Evolutionary conservation across 2,888 invertebrate species (phyloP), one percentile per base, ranked within the genome.

Genomic region (Gastracanthus pulcherrimus): DNA sequence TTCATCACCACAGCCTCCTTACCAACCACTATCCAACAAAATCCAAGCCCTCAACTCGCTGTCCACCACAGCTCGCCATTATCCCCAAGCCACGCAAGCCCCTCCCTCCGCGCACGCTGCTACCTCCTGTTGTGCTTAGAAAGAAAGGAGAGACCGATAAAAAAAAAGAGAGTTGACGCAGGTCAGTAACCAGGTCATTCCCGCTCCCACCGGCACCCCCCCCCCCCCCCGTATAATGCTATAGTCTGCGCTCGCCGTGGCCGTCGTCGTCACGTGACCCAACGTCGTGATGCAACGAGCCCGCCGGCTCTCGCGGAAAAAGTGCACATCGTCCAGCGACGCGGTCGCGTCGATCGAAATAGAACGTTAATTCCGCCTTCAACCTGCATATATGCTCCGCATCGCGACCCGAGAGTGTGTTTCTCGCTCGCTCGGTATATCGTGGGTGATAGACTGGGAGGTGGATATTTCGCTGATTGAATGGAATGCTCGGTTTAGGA

Each of bases 121-220:
- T 45, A 45, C n/a, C 45, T 13, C 41, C 62, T 67, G 55, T 70
- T 64, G 64, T 67, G 66, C 67, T 55, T 79, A 85, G 84, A 74
- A 84, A 75, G 82, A 80, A 83, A 80, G 82, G 26, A n/a, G n/a
- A n/a, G n/a, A n/a, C 51, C 16, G 11, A 48, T 38, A 34, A 34
- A 64, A 55, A 70, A 71, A 70, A 74, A 29, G 16, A 23, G 29
- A 16, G 58, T 26, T 75, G 60, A 80, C 77, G 82, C 84, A 78
- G 85, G 84, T 85, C 85, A 85, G 85, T 86, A 86, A 85, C 84
- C 85, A 86, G 85, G 86, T 85, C 84, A 83, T 62, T 82, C 58
- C 71, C 76, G 66, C 80, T 82, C 64, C 83, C 66, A 82, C 78
- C 81, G 11, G 9, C 48, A 6, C 29, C 7, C n/a, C 60, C 66